These are phyloP conservation scores for Aldabrachelys gigantea DNA, from an alignment of 2,113 vertebrate genomes.

Conservation along the genomic window DNA sequence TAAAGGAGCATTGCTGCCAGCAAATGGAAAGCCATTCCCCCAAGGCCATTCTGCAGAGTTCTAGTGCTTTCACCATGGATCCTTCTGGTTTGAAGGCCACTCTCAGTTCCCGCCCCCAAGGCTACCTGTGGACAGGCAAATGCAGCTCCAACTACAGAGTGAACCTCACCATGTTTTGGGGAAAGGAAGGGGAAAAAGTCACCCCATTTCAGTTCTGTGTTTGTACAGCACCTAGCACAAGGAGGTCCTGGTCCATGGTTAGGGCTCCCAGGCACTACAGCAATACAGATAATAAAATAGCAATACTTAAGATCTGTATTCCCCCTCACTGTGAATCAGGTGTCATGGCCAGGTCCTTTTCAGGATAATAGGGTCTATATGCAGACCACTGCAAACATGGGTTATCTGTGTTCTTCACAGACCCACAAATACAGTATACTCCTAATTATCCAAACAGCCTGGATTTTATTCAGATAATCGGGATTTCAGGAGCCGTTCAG, in stretches of 20 bases:
- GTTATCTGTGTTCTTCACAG: not conserved
- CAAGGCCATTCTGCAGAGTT: not conserved
- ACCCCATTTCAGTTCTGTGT: not conserved
- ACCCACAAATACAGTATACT: not conserved
- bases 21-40: fast-evolving
- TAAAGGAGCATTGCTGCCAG: not conserved
- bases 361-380: not conserved
- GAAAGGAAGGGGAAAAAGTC: not conserved
- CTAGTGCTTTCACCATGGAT: not conserved
- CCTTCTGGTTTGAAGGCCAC: not conserved
- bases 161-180: not conserved
- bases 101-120: not conserved
- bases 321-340: not conserved
- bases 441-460: not conserved
- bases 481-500: not conserved
- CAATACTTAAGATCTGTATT: not conserved
- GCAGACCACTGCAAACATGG: not conserved
- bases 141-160: not conserved
- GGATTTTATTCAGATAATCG: not conserved
- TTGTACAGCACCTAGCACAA: not conserved
- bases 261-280: not conserved
- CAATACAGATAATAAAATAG: not conserved
- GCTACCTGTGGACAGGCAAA: not conserved
- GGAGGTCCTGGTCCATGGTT: not conserved
- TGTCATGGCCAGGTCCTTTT: not conserved